Evolutionary conservation across 2,797 vertebrate species (phyloP).

Genomic region (Podarcis lilfordi): DNA sequence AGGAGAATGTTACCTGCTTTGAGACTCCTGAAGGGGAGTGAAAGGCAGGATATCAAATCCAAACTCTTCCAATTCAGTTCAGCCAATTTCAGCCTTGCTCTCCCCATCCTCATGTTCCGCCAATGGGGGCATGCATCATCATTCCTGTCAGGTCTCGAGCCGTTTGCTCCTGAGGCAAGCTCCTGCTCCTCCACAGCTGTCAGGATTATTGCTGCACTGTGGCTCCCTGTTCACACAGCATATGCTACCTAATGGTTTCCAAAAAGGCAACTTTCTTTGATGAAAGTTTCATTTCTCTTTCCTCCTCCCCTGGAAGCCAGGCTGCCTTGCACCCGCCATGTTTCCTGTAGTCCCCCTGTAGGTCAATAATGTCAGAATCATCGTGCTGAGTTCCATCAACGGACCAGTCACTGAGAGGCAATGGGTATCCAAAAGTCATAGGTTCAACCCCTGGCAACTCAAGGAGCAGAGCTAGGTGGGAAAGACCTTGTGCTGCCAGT

Average conservation of each 20-base stretch:
- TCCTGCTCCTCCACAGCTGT: constrained; percentile 74
- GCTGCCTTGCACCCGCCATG: constrained; percentile 19
- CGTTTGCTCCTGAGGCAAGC: constrained; percentile 39
- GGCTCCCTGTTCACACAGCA: constrained; percentile 75
- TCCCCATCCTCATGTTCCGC: constrained; percentile 55
- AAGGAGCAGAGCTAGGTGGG: background rate
- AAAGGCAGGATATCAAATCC: no score
- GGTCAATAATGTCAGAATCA: background rate
- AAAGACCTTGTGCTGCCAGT: background rate
- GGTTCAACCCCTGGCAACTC: background rate
- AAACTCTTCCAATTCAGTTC: background rate
- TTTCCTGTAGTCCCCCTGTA: background rate
- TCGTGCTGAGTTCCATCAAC: no score
- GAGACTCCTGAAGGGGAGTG: no score
- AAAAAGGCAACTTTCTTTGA: constrained; percentile 66
- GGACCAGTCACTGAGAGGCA: background rate
- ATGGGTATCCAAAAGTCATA: no score
- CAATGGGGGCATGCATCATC: constrained; percentile 65
- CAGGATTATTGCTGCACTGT: constrained; percentile 75
- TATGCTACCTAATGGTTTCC: constrained; percentile 72
- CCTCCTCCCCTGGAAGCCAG: constrained; percentile 42
- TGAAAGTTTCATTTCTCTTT: constrained; percentile 42
- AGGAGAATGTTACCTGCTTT: no score
- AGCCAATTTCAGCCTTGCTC: background rate
- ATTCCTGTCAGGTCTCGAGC: constrained; percentile 70